Base-by-base conservation (phyloP, 2,797 vertebrate genomes). In the Etheostoma nigrum region DNA sequence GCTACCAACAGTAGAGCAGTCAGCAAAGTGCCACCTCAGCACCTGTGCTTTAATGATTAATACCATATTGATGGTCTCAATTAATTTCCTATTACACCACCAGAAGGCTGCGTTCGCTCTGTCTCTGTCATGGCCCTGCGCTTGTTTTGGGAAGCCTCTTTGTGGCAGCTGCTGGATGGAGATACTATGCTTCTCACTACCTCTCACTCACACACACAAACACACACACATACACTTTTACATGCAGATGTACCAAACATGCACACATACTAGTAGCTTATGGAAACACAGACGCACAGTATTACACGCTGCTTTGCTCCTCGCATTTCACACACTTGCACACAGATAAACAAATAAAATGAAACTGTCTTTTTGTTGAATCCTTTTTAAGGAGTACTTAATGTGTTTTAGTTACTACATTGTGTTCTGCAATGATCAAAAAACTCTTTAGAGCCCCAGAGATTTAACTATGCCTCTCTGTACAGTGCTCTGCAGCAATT, bases 51-150 rank as follows among this genome's bases (percentile, higher is more conserved):
- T 94, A 95, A 95, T 95, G 95, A 96, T 95, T 96, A 95, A 96
- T 96, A 95, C 94, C 89, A 93, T 95, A 96, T 96, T 96, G 95
- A 96, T 95, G 94, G 94, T 95, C 95, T 95, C 95, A 95, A 96
- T 96, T 96, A 95, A 95, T 95, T 95, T 95, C 94, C 93, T 95
- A 94, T 95, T 95, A 95, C 90, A 86, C 90, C 87, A 93, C 69
- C 94, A 95, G 93, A 94, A 95, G 94, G 93, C 92, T 93, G 90
- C 88, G 79, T 83, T 93, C 90, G 90, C 92, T 94, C 91, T 76
- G 90, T 94, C 92, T 94, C 93, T 88, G 92, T 95, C 93, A 93
- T 82, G 85, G 94, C 92, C 91, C 74, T 72, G 85, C 74, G 60
- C 88, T 93, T 93, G 90, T 94, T 94, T 93, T 90, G 85, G 84